A percentile compares a stretch with the other conserved stretches of the same genome.
Conservation (phyloP, 2,888 invertebrate species). For the Agrochola macilenta region DNA sequence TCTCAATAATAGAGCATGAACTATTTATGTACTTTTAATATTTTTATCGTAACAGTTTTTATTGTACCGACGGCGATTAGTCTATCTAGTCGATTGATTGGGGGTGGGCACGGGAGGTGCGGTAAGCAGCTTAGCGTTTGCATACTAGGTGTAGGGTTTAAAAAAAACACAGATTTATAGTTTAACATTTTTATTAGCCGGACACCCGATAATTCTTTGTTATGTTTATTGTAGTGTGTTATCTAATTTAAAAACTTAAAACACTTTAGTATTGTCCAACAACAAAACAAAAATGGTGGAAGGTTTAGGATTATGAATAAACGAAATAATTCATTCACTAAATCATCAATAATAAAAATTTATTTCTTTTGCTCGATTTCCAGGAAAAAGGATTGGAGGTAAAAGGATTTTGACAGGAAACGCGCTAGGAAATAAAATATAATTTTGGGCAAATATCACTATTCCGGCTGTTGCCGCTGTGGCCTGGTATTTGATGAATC, state of each 20-base stretch:
- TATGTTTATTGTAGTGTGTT: not conserved
- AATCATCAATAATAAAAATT: too few relatives aligned
- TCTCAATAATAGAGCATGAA: not conserved
- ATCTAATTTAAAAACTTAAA: not conserved
- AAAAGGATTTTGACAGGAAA: too few relatives aligned
- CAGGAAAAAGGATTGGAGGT: too few relatives aligned
- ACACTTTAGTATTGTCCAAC: not conserved
- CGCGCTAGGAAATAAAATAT: too few relatives aligned
- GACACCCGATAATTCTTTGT: not conserved
- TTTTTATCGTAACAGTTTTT: not conserved
- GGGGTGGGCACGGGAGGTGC: not conserved
- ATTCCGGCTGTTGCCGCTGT: too few relatives aligned
- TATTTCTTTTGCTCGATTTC: too few relatives aligned
- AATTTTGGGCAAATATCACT: not conserved
- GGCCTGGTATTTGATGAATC: too few relatives aligned
- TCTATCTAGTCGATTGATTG: not conserved
- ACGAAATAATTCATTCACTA: not conserved
- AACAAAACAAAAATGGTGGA: not conserved
- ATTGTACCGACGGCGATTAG: too few relatives aligned
- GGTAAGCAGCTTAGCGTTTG: slow-evolving; percentile 4
- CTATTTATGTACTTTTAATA: not conserved
- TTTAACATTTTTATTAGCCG: not conserved
- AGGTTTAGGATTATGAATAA: not conserved
- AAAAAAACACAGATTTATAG: not conserved
- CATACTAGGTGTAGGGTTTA: too few relatives aligned